Percentiles rank a stretch among this genome's conserved stretches.
These are phyloP conservation scores for Microctenopoma steveboyesi DNA, from an alignment of 2,797 vertebrate genomes.

Conservation along the genomic window DNA sequence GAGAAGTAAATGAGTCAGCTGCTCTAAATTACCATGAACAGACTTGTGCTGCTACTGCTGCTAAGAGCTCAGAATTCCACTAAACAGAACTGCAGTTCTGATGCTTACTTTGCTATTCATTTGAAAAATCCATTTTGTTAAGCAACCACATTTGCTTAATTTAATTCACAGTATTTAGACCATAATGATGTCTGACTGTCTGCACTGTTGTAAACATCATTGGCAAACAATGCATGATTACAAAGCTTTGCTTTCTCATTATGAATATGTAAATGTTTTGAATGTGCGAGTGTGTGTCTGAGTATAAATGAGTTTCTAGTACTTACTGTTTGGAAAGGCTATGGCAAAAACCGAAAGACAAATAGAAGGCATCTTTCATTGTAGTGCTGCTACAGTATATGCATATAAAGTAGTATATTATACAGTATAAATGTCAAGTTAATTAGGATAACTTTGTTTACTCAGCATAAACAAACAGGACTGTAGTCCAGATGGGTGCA, in stretches of 20 bases:
- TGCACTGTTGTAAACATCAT: slow-evolving; percentile 62
- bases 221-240: slow-evolving; percentile 69
- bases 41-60: not conserved
- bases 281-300: slow-evolving; percentile 15
- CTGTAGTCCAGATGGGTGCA: not conserved
- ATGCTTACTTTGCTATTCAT: slow-evolving; percentile 32
- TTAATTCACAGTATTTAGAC: slow-evolving; percentile 66
- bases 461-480: slow-evolving; percentile 9
- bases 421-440: slow-evolving; percentile 13
- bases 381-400: slow-evolving; percentile 3
- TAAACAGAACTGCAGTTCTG: slow-evolving; percentile 25
- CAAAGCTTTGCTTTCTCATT: slow-evolving; percentile 55
- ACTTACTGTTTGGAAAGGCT: slow-evolving; percentile 37
- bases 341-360: slow-evolving; percentile 31
- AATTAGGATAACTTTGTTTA: slow-evolving; percentile 22
- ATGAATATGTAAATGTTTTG: slow-evolving; percentile 65
- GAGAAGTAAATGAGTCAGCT: slow-evolving; percentile 22
- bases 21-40: slow-evolving; percentile 5
- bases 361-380: slow-evolving; percentile 16
- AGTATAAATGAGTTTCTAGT: slow-evolving; percentile 33
- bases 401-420: slow-evolving; percentile 10
- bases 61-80: slow-evolving; percentile 16
- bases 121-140: slow-evolving; percentile 59
- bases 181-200: slow-evolving; percentile 71
- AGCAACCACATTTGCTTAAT: slow-evolving; percentile 62